Evolutionary conservation across 2,888 invertebrate genomes (phyloP), one percentile per base, ranked within the genome.

Genomic region (Limnephilus lunatus): DNA sequence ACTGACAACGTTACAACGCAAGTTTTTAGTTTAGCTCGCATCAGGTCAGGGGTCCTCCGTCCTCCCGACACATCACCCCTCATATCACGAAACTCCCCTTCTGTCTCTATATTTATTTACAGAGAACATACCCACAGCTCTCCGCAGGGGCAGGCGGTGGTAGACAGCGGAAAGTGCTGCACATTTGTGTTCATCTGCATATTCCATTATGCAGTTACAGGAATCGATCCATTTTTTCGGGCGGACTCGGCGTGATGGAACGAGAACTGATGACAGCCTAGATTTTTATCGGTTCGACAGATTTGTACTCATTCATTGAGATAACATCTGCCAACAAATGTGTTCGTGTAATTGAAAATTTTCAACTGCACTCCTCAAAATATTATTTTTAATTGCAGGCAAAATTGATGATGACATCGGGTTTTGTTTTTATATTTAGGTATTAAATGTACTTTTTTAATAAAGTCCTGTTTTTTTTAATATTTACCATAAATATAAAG

Each of bases 211-310:
- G 87, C 68, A 68, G 48, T 31, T 25, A 68, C 53, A 68, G 53
- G 19, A 68, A 87, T 87, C 87, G 87, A 87, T 87, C 87, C 87
- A 48, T 87, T 87, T 87, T 87, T 87, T 87, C 53, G 87, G 87
- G 87, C 35, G 12, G 85, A 85, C 25, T 19, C 85, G 32, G 39
- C 11, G 5, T 30, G 39, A 44, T n/a, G 39, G 19, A 32, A 32
- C 39, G 35, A 15, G 19, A 19, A 35, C 25, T 39, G 85, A 39
- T 25, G 85, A 44, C 85, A 85, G 85, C 19, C 35, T 39, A 39
- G 85, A 85, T 85, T 39, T 35, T 35, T 39, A 44, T 85, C 44
- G 44, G 25, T 85, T 85, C 44, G n/a, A 35, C 44, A 85, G 85
- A 83, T 83, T 83, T 83, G 83, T 83, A 83, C 32, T 5, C 14